These are phyloP conservation scores for Chloroceryle inda DNA, from an alignment of 2,797 vertebrate species.

Conservation along the genomic window DNA sequence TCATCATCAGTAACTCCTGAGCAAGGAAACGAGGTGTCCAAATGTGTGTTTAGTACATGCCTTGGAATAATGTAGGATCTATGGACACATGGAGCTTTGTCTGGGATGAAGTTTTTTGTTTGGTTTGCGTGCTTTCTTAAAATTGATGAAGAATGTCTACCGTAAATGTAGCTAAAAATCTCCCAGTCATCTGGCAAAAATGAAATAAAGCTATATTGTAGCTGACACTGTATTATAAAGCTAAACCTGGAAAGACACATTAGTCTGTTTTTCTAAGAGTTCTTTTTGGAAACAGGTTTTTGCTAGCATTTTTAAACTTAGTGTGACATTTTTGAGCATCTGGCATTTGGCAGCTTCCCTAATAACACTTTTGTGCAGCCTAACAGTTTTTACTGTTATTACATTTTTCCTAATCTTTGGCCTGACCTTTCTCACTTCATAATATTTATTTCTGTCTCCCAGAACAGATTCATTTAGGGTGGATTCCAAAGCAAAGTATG, in stretches of 20 bases:
- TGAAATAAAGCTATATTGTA: background rate
- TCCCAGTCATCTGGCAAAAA: background rate
- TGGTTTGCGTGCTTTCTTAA: slow-evolving; percentile 23
- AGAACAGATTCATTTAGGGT: background rate
- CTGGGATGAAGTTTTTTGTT: slow-evolving; percentile 10
- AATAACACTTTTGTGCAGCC: background rate
- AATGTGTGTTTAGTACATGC: background rate
- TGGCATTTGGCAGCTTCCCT: slow-evolving; percentile 19
- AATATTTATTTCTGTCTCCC: slow-evolving; percentile 58
- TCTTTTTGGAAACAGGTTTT: background rate
- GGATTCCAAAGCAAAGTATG: background rate
- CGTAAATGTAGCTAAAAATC: slow-evolving; percentile 11
- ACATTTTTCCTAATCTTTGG: slow-evolving; percentile 25
- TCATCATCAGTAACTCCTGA: background rate
- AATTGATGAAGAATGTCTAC: slow-evolving; percentile 1
- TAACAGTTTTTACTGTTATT: slow-evolving; percentile 5
- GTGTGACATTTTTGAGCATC: slow-evolving; percentile 14
- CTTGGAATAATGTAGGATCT: background rate
- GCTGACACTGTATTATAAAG: background rate
- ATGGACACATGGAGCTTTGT: background rate
- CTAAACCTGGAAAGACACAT: background rate
- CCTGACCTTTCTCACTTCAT: slow-evolving; percentile 55
- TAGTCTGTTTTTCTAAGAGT: background rate
- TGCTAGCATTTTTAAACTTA: background rate
- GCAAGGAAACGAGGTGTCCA: background rate